Base-by-base conservation (phyloP, 2,888 invertebrate species). In the Chaitophorus viminalis region DNA sequence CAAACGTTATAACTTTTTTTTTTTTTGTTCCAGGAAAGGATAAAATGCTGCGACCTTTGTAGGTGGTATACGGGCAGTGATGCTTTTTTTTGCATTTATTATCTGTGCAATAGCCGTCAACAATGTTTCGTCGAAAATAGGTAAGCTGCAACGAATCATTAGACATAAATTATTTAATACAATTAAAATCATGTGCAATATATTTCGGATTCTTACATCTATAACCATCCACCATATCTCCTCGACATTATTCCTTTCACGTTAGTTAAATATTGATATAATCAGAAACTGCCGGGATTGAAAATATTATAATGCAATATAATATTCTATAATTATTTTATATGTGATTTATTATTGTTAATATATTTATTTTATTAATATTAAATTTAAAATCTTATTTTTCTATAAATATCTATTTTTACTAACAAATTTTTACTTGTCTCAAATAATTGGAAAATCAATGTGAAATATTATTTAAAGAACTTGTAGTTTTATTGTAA, bases 11-110 rank as follows among this genome's bases (percentile, higher is more conserved):
- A n/a, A n/a, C n/a, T n/a, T n/a, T 60, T 21, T 86, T 60, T 86
- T 79, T 72, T 33, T 79, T 29, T 86, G 72, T 86, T 87, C 6
- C 81, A 87, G 87, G 65, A 9, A 33, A 79, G 60, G 60, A 79
- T 87, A 87, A 81, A 74, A 87, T 87, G 86, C 70, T 87, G 81
- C 79, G 74, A 87, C 81, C 81, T 46, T 72, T 87, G 81, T 87
- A 81, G 74, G 79, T 46, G 60, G 87, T 74, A 74, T 65, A 87
- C 87, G 39, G 87, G 87, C 87, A 81, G 81, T 81, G 87, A 87
- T 87, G 87, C 87, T 87, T 81, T 87, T 87, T 75, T 75, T 81
- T 60, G 74, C 74, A 74, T 87, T 87, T 65, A 81, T 87, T 60
- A 46, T 87, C 46, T 87, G 72, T 60, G 74, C 46, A 75, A 81